These are phyloP conservation scores for Pachycephala philippinensis DNA, from an alignment of 2,113 vertebrate genomes.

Conservation along the genomic window DNA sequence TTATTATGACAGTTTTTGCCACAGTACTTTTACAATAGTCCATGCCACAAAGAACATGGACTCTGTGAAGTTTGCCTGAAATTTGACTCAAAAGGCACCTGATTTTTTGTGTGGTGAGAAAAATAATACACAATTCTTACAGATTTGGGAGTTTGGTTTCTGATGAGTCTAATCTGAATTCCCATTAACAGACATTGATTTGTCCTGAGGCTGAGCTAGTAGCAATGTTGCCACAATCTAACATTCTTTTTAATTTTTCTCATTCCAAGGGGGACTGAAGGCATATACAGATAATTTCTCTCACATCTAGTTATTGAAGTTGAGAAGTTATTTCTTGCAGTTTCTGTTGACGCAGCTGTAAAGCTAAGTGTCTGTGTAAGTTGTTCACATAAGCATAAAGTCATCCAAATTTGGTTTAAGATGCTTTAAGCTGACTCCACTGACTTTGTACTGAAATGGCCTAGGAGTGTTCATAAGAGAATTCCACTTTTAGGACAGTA, in stretches of 20 bases:
- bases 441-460: background rate
- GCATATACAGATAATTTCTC: background rate
- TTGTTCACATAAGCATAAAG: background rate
- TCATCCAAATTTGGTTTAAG: conserved; percentile 20
- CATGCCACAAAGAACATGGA: background rate
- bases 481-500: background rate
- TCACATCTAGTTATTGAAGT: background rate
- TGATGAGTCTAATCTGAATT: background rate
- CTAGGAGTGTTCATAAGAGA: background rate
- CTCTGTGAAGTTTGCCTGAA: background rate
- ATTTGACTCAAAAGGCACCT: background rate
- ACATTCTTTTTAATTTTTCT: background rate
- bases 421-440: background rate
- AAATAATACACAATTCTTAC: background rate
- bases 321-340: background rate
- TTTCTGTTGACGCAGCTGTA: conserved; percentile 45
- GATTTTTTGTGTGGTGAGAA: background rate
- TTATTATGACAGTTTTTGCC: background rate
- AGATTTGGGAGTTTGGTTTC: background rate
- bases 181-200: background rate
- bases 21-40: background rate
- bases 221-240: background rate
- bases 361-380: background rate
- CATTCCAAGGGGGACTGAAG: background rate
- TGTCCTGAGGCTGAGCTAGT: background rate